Percentiles rank a stretch among this genome's conserved stretches.
Conservation (phyloP, 37 sponge, comb jelly and placozoan genomes). For the Halichondria panicea region DNA sequence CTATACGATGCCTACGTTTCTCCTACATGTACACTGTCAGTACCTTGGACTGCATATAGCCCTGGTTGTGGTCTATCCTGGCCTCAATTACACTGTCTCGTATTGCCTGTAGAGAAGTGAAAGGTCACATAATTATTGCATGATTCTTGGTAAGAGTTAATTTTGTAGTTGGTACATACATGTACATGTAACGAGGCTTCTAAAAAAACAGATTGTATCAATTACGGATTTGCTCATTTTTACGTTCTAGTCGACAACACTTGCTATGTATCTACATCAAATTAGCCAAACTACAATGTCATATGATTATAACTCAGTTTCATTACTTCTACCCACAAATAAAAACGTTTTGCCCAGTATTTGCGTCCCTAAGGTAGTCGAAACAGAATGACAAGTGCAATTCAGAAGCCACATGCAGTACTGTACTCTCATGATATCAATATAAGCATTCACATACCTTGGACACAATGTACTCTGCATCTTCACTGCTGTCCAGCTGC, state of each 20-base stretch:
- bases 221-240: too few species aligned
- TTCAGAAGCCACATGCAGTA: too few species aligned
- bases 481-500: constrained; percentile 85
- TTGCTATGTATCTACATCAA: too few species aligned
- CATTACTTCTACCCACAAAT: too few species aligned
- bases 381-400: too few species aligned
- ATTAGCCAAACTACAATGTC: not conserved
- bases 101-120: constrained; percentile 62
- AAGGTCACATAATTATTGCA: not conserved
- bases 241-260: too few species aligned
- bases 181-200: not conserved
- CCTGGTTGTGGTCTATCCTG: constrained; percentile 86
- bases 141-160: not conserved
- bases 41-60: constrained; percentile 90
- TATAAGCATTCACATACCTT: constrained; percentile 56
- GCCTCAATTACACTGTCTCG: constrained; percentile 95
- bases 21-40: too few species aligned
- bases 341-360: too few species aligned
- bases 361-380: too few species aligned
- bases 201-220: too few species aligned
- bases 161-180: not conserved
- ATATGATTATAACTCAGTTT: not conserved
- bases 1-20: too few species aligned
- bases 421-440: not conserved
- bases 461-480: constrained; percentile 98